Percentiles rank a stretch among this genome's conserved stretches.
Evolutionary conservation across 2,888 invertebrate genomes (phyloP).

Genomic region (Andrena bucephala): DNA sequence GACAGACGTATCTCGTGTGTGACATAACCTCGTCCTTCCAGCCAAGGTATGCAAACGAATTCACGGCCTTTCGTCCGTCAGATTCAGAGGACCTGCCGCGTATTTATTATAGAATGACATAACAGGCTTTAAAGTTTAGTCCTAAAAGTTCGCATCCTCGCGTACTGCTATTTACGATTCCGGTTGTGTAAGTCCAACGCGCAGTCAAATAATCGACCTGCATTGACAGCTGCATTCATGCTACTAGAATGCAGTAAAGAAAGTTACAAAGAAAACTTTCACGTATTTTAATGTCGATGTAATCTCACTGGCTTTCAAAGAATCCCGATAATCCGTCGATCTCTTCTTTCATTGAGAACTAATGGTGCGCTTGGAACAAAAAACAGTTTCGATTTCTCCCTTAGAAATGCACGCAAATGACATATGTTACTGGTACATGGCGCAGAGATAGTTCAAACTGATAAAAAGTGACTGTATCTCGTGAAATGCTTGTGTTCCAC

Average conservation of each 20-base stretch:
- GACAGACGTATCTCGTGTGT: slow-evolving; percentile 14
- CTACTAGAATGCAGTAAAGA: slow-evolving; percentile 20
- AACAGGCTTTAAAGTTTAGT: neutral
- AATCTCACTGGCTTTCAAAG: neutral
- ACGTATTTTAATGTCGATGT: neutral
- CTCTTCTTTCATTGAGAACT: neutral
- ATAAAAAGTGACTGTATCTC: slow-evolving; percentile 60
- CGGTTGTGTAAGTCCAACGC: neutral
- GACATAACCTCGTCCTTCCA: slow-evolving; percentile 61
- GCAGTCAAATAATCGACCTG: slow-evolving; percentile 24
- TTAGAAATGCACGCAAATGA: slow-evolving; percentile 12
- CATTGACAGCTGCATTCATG: slow-evolving; percentile 39
- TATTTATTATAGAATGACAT: neutral
- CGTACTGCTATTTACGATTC: neutral
- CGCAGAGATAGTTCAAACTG: slow-evolving; percentile 20
- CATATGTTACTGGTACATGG: slow-evolving; percentile 52
- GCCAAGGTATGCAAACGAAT: slow-evolving; percentile 46
- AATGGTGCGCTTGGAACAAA: neutral
- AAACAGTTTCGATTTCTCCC: neutral
- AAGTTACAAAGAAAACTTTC: slow-evolving; percentile 19
- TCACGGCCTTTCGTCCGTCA: neutral
- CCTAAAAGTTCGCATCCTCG: neutral
- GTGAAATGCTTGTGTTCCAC: neutral
- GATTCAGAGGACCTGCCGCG: neutral
- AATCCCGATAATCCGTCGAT: neutral